Conservation (phyloP, 2,888 invertebrate species). For the Himalopsyche japonica region DNA sequence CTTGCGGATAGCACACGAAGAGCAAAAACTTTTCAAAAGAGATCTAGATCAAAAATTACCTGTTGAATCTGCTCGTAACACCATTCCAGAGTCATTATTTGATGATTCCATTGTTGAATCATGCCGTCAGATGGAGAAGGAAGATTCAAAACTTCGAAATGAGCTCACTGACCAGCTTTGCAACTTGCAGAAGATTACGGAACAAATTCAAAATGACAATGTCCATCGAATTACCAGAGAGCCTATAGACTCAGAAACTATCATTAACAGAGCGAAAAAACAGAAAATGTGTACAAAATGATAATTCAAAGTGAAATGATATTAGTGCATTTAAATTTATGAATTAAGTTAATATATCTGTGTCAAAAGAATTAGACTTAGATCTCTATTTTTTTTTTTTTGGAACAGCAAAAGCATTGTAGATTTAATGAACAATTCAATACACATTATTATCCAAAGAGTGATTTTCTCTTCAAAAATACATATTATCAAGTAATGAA, state of each 20-base stretch:
- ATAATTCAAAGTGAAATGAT: not conserved
- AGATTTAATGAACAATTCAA: too few species aligned
- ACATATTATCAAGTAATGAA: too few species aligned
- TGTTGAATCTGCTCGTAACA: not conserved
- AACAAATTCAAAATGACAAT: slow-evolving; percentile 19
- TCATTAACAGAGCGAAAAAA: slow-evolving; percentile 19
- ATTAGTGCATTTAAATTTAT: too few species aligned
- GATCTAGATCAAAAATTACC: slow-evolving; percentile 6
- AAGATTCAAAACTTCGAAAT: not conserved
- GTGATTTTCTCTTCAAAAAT: too few species aligned
- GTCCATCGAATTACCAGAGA: slow-evolving; percentile 13
- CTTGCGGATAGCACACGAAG: slow-evolving; percentile 1
- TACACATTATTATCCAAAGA: too few species aligned
- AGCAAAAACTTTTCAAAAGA: not conserved
- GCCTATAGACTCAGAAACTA: slow-evolving; percentile 10
- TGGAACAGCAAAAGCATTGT: too few species aligned
- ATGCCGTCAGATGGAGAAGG: not conserved
- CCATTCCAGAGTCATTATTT: not conserved
- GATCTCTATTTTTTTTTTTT: too few species aligned
- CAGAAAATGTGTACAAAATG: not conserved
- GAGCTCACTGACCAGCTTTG: not conserved
- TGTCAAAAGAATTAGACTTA: too few species aligned
- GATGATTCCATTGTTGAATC: not conserved
- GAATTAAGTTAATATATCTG: too few species aligned
- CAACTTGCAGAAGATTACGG: slow-evolving; percentile 4